Percentiles rank a stretch among this genome's conserved stretches.
phyloP scores from a whole-genome alignment of 2,888 invertebrate species.

The Leptopilina syphax region DNA sequence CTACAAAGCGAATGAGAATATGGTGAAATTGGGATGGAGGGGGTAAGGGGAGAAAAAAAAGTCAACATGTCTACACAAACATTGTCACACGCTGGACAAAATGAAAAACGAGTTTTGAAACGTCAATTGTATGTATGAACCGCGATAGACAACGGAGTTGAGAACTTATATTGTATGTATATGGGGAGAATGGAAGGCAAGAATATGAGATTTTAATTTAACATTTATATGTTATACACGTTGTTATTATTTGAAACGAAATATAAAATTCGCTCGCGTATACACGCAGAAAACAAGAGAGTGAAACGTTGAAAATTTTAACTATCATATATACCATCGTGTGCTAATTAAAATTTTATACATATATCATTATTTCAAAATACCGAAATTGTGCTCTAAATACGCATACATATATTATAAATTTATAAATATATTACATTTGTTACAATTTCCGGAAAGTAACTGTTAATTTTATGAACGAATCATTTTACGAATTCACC shows the following conservation, averaged over 20 bases:
- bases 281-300: not conserved
- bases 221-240: not conserved
- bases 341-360: not conserved
- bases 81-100: slow-evolving; percentile 16
- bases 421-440: too few relatives aligned
- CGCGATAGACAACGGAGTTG: slow-evolving; percentile 4
- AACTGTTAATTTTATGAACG: too few relatives aligned
- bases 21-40: too few relatives aligned
- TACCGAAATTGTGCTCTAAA: too few relatives aligned
- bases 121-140: slow-evolving; percentile 17
- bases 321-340: not conserved
- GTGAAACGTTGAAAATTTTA: too few relatives aligned
- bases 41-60: not conserved
- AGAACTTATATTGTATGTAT: not conserved
- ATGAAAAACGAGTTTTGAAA: slow-evolving; percentile 22
- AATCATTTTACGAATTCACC: too few relatives aligned
- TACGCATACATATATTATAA: too few relatives aligned
- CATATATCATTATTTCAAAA: not conserved
- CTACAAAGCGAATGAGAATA: not conserved
- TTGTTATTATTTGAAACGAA: not conserved
- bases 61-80: slow-evolving; percentile 34
- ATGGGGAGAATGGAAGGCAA: not conserved
- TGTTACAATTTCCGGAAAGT: too few relatives aligned
- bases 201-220: slow-evolving; percentile 13
- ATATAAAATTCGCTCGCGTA: not conserved